phyloP scores from a whole-genome alignment of 2,797 vertebrate genomes.

The Hippoglossus hippoglossus region DNA sequence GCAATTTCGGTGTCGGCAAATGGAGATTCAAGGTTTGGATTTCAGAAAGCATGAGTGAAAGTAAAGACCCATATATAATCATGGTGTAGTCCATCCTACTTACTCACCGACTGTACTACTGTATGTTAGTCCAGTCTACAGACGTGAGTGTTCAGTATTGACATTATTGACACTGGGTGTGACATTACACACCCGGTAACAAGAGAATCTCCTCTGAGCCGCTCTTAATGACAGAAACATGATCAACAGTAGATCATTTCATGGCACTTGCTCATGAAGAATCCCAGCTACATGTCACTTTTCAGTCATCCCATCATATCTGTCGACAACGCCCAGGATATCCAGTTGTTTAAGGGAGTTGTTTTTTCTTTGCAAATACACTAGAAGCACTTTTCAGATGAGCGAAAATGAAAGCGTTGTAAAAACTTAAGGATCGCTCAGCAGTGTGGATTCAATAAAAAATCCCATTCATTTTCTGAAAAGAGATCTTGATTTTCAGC shows the following conservation, averaged over 20 bases:
- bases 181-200: conserved; percentile 11
- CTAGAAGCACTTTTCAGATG: not conserved
- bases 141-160: conserved; percentile 32
- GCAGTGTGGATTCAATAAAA: too few species aligned
- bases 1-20: not conserved
- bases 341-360: not conserved
- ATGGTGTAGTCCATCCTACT: not conserved
- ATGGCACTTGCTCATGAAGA: not conserved
- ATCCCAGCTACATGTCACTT: not conserved
- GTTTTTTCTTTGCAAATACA: not conserved
- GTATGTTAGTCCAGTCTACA: not conserved
- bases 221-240: conserved; percentile 27
- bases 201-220: conserved; percentile 14
- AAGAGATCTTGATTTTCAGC: too few species aligned
- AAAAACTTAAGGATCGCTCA: not conserved
- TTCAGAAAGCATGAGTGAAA: not conserved
- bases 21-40: not conserved
- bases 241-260: conserved; percentile 12
- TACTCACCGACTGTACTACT: not conserved
- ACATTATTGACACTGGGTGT: not conserved
- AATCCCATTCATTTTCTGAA: too few species aligned
- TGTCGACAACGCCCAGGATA: not conserved
- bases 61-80: not conserved
- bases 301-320: not conserved
- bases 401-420: not conserved